These are phyloP conservation scores for Phrixothrix hirtus DNA, from an alignment of 2,888 invertebrate species.

Conservation along the genomic window DNA sequence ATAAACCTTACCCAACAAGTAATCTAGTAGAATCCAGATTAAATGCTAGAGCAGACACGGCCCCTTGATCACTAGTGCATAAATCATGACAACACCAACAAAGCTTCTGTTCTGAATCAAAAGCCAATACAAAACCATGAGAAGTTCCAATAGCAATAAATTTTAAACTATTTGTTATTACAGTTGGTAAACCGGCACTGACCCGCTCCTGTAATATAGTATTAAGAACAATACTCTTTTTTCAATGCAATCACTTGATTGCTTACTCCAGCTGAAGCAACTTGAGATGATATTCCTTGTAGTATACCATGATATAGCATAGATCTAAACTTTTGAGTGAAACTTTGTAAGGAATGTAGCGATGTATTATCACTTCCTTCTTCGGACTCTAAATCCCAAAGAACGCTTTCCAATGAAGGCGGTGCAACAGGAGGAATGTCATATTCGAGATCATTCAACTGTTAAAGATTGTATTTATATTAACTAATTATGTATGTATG, in stretches of 20 bases:
- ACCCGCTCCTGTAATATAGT: constrained; percentile 83
- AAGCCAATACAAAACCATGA: constrained; percentile 86
- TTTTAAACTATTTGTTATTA: constrained; percentile 74
- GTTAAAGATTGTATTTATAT: background rate
- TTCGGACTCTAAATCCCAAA: constrained; percentile 73
- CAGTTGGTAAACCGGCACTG: constrained; percentile 86
- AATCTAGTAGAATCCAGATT: constrained; percentile 86
- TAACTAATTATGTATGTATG: no score
- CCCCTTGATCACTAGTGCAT: constrained; percentile 70
- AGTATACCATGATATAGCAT: constrained; percentile 79
- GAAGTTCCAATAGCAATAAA: constrained; percentile 92
- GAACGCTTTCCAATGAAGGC: constrained; percentile 79
- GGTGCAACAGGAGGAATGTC: constrained; percentile 74
- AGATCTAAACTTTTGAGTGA: constrained; percentile 61
- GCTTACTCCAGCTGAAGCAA: constrained; percentile 81
- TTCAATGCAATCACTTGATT: no score
- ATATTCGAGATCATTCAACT: constrained; percentile 82
- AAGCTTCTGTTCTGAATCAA: constrained; percentile 83
- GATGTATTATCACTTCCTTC: constrained; percentile 64
- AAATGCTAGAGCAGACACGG: constrained; percentile 81
- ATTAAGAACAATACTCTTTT: no score
- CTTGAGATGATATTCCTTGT: constrained; percentile 87
- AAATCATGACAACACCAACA: constrained; percentile 84
- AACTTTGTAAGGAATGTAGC: constrained; percentile 59
- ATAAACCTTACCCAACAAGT: constrained; percentile 65